Base-by-base conservation (phyloP, 2,888 invertebrate species). In the Drosophila gaucha region DNA sequence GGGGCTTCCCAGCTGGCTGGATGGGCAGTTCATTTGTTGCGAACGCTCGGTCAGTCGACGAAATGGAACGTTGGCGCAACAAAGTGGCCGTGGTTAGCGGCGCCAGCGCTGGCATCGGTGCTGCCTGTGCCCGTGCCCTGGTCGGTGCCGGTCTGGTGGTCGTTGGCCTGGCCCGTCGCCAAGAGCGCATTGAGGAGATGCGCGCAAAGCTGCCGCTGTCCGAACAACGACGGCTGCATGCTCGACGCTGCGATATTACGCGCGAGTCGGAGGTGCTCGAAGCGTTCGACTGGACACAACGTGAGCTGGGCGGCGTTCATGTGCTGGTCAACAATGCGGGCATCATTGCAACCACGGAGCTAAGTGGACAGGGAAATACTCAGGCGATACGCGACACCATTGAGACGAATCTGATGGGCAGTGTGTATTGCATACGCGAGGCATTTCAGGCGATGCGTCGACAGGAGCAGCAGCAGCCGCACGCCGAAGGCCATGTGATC, bases 11-110 rank as follows among this genome's bases (percentile, higher is more conserved):
- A 10, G 47, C 6, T 10, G 20, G 35, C 49, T 10, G 12, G 18
- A 0, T 2, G n/a, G 46, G n/a, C 30, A 8, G 22, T n/a, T 30
- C 18, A 18, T 8, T 20, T 0, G 28, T 2, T 30, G 24, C 47
- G 16, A 35, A 9, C 1, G 14, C 31, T 20, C 10, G 16, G 33
- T 43, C 22, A 60, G 35, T 35, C 51, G 62, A 3, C 31, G 68
- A 24, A 50, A 93, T 94, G 93, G 93, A 95, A 43, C 93, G 94
- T 57, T 95, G 94, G 94, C 78, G 82, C 6, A 94, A 93, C 56
- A 93, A 93, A 88, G 93, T 94, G 0, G 94, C 94, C 0, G 91
- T 95, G 43, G 94, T 95, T 44, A 95, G 94, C 3, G 95, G 95
- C 38, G 94, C 94, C 16, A 94, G 94, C 87, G 91, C 93, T 0